Conservation (phyloP, 2,888 invertebrate species). For the Leptura quadrifasciata region DNA sequence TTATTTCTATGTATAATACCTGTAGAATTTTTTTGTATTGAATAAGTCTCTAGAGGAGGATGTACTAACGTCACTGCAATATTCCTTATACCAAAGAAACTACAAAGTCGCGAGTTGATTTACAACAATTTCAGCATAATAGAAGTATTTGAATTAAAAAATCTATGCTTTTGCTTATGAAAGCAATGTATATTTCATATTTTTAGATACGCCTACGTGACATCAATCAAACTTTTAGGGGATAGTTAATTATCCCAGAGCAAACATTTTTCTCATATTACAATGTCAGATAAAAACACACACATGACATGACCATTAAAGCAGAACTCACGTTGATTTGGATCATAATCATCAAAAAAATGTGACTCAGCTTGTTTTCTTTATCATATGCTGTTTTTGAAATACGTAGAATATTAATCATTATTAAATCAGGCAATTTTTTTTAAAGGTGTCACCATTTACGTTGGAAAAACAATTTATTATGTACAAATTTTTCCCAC, state of each 20-base stretch:
- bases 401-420: neutral
- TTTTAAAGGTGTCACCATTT: too few species aligned
- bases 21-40: too few species aligned
- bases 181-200: neutral
- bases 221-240: conserved; percentile 3
- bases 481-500: too few species aligned
- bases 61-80: too few species aligned
- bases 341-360: neutral
- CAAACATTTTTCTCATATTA: conserved; percentile 7
- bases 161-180: neutral
- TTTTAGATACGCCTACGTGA: conserved; percentile 1
- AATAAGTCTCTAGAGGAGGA: too few species aligned
- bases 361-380: neutral
- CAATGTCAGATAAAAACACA: neutral
- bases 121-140: neutral
- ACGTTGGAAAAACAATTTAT: too few species aligned
- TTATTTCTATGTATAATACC: too few species aligned
- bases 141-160: neutral
- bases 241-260: neutral
- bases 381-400: neutral
- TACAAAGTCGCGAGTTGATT: neutral
- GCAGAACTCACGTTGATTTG: neutral
- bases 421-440: neutral
- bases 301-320: neutral
- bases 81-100: too few species aligned